Base-by-base conservation (phyloP, 2,888 invertebrate genomes). In the Acanthosepion lycidas region DNA sequence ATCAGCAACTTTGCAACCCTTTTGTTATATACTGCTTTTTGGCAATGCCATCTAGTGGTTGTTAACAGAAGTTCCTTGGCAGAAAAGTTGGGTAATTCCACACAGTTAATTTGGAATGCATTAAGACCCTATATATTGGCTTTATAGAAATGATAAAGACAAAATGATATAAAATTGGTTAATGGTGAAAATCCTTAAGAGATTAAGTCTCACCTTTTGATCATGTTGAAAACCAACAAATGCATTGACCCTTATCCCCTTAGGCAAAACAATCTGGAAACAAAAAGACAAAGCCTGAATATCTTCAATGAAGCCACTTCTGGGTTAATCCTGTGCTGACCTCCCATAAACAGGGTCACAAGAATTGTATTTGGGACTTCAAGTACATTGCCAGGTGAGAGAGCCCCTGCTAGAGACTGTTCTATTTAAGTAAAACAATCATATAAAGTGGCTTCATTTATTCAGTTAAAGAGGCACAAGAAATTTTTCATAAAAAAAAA, bases 271-370 rank as follows among this genome's bases (percentile, higher is more conserved):
- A 78, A n/a, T 15, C 78, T 12, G n/a, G 78, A 78, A 15, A 78
- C 78, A 33, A 15, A 15, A 78, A 78, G 28, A 78, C 15, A n/a
- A n/a, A 78, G 18, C 12, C 12, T 12, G 23, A 33, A 78, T 33
- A 78, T n/a, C 15, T 78, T 78, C 4, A 15, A 15, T 33, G 78
- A n/a, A 33, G 78, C 12, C 78, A 78, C 12, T 78, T n/a, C n/a
- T 78, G 78, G 78, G 78, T 78, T 78, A 78, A 78, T 78, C 78
- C 78, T n/a, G 78, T 78, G 78, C 15, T 78, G 78, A 78, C n/a
- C 78, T 78, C 59, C 23, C 6, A 59, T 23, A 23, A 33, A 0
- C 59, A 59, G 26, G 78, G n/a, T n/a, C 78, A 78, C n/a, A 78
- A n/a, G 78, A 33, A n/a, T n/a, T n/a, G n/a, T n/a, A n/a, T 12